Evolutionary conservation across 2,113 vertebrate genomes (phyloP).

Genomic region (Octodon degus): DNA sequence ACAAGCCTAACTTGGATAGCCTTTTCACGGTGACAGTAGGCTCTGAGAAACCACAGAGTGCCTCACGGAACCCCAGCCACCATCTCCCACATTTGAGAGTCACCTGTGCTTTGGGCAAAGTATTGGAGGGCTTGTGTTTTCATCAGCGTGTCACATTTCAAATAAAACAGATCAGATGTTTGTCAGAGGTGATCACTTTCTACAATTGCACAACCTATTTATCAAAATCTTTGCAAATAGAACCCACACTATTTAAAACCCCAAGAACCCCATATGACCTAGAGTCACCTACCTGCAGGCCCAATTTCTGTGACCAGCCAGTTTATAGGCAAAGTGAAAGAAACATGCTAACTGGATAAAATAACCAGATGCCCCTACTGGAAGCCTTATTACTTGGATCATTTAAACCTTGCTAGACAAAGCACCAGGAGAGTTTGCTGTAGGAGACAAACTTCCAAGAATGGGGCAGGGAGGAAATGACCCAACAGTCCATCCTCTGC

Average conservation of each 20-base stretch:
- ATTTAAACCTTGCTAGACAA: conserved; percentile 77
- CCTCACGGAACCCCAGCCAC: conserved; percentile 67
- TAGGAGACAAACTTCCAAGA: conserved; percentile 75
- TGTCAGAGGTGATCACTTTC: conserved; percentile 64
- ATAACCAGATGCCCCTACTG: conserved; percentile 74
- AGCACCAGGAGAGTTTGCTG: conserved; percentile 73
- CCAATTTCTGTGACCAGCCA: conserved; percentile 74
- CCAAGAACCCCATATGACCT: conserved; percentile 65
- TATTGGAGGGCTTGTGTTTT: conserved; percentile 61
- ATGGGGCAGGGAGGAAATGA: conserved; percentile 70
- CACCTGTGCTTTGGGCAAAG: conserved; percentile 79
- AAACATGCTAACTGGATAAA: conserved; percentile 70
- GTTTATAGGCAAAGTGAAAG: conserved; percentile 74
- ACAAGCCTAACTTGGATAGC: conserved; percentile 78
- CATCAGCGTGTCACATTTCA: conserved; percentile 72
- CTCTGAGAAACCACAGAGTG: conserved; percentile 79
- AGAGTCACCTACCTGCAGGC: conserved; percentile 70
- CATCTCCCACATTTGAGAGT: conserved; percentile 69
- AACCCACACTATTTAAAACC: conserved; percentile 62
- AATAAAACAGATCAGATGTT: conserved; percentile 73
- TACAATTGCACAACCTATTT: conserved; percentile 71
- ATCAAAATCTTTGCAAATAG: conserved; percentile 61
- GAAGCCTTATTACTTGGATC: conserved; percentile 77
- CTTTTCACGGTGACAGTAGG: conserved; percentile 74
- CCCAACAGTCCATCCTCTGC: conserved; percentile 68